Conservation (phyloP, 2,797 vertebrate species). For the Emys orbicularis region DNA sequence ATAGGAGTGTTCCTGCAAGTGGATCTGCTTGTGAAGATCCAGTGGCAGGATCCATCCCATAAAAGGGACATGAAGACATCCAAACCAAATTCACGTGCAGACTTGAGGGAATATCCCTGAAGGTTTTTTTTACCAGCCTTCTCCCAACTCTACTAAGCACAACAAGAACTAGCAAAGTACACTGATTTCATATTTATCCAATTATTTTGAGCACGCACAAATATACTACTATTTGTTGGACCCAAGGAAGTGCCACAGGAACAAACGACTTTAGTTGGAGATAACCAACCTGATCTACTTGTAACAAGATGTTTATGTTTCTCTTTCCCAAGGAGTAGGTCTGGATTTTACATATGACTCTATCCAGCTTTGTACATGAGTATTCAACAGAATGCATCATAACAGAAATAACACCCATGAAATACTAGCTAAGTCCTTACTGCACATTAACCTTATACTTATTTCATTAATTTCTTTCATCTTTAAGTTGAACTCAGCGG, state of each 20-base stretch:
- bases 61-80: background rate
- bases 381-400: background rate
- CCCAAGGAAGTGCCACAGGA: background rate
- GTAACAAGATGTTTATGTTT: background rate
- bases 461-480: background rate
- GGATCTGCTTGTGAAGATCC: background rate
- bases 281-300: background rate
- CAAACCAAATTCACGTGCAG: background rate
- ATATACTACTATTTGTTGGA: background rate
- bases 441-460: background rate
- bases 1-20: background rate
- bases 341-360: background rate
- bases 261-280: conserved; percentile 9
- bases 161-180: conserved; percentile 19
- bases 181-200: background rate
- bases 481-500: background rate
- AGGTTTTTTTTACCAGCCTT: background rate
- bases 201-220: background rate
- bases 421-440: background rate
- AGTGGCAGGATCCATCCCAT: background rate
- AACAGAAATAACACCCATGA: background rate
- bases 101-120: background rate
- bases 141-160: background rate
- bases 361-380: background rate
- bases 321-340: background rate